These are phyloP conservation scores for Rallus limicola DNA, from an alignment of 2,113 vertebrate species.

Conservation along the genomic window DNA sequence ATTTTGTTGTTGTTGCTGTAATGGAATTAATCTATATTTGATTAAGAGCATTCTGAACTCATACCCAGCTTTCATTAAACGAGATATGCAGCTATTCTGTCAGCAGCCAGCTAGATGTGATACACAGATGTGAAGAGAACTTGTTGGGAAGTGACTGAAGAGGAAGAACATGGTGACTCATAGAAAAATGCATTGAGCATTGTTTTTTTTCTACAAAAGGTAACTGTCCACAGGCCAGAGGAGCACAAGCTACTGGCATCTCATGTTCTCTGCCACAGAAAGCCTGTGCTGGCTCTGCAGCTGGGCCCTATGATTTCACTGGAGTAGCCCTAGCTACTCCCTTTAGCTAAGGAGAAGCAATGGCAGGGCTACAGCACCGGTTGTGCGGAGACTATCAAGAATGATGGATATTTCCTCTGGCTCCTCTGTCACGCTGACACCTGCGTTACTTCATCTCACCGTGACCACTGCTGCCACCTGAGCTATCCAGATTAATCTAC, in stretches of 20 bases:
- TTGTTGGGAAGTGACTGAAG: background rate
- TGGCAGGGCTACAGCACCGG: rapidly evolving
- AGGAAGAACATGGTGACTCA: background rate
- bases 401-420: background rate
- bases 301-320: background rate
- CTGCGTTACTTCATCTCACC: background rate
- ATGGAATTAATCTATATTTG: background rate
- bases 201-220: background rate
- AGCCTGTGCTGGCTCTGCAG: background rate
- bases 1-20: background rate
- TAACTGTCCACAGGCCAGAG: background rate
- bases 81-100: background rate
- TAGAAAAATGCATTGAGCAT: background rate
- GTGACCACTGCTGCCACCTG: background rate
- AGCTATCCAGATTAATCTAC: background rate
- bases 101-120: background rate
- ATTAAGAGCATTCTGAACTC: background rate
- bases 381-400: background rate
- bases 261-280: background rate
- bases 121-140: background rate
- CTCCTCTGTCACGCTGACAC: background rate
- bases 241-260: background rate
- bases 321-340: background rate
- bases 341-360: background rate
- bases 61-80: background rate